phyloP scores from a whole-genome alignment of 1,140 invertebrate species.

The Drosophila ogumai region DNA sequence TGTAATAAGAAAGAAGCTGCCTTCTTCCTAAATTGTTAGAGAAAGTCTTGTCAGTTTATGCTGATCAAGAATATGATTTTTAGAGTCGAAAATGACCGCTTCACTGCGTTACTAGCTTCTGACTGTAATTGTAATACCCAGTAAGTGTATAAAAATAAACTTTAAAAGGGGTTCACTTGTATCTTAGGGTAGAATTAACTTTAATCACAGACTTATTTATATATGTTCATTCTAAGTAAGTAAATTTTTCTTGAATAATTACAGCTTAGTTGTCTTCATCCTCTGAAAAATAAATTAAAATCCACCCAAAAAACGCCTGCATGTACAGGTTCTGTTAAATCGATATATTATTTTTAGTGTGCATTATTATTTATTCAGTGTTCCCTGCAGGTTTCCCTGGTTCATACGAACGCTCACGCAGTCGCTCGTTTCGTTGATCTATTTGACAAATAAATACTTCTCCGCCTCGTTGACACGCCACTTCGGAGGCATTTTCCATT shows the following conservation, averaged over 20 bases:
- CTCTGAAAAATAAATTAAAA: not conserved
- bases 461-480: constrained; percentile 42
- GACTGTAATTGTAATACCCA: too few species aligned
- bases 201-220: not conserved
- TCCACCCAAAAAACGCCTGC: too few species aligned
- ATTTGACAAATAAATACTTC: constrained; percentile 37
- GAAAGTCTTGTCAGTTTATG: too few species aligned
- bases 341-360: constrained; percentile 23
- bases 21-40: too few species aligned
- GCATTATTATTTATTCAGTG: constrained; percentile 24
- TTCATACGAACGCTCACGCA: constrained; percentile 1
- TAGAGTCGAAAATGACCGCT: too few species aligned
- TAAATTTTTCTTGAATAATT: too few species aligned
- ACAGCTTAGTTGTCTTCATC: not conserved
- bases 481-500: constrained; percentile 40
- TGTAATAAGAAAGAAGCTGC: too few species aligned
- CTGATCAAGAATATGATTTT: too few species aligned
- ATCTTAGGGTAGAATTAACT: not conserved
- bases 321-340: constrained; percentile 25
- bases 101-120: too few species aligned
- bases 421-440: constrained; percentile 35
- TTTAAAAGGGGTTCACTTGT: not conserved
- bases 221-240: not conserved
- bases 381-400: not conserved
- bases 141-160: too few species aligned